phyloP scores from a whole-genome alignment of 2,888 invertebrate genomes.

The Drosophila lutescens region DNA sequence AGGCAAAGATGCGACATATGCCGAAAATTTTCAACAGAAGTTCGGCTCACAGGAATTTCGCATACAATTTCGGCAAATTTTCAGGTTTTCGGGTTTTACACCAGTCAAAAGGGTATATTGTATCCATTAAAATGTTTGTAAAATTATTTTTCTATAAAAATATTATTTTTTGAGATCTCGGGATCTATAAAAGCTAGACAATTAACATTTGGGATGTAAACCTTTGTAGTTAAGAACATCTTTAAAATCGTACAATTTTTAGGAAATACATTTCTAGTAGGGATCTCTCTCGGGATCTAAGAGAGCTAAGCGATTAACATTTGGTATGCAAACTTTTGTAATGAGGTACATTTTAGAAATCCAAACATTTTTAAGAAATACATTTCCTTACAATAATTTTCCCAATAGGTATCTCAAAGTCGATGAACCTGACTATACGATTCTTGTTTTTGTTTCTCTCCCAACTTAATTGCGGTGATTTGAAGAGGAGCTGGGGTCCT shows the following conservation, averaged over 20 bases:
- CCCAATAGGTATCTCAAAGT: background rate
- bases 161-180: background rate
- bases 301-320: background rate
- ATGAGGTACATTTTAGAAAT: too few relatives aligned
- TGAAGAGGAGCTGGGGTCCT: background rate
- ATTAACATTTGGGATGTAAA: background rate
- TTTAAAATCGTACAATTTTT: too few relatives aligned
- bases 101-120: background rate
- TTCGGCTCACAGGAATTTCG: conserved; percentile 64
- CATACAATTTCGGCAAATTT: conserved; percentile 57
- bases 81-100: conserved; percentile 1
- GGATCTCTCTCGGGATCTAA: background rate
- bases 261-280: too few relatives aligned
- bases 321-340: background rate
- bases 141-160: too few relatives aligned
- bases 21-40: conserved; percentile 78
- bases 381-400: background rate
- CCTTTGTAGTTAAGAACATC: too few relatives aligned
- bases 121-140: background rate
- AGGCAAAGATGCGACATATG: conserved; percentile 63
- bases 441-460: background rate
- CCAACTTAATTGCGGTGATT: conserved; percentile 23
- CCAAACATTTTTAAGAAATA: too few relatives aligned
- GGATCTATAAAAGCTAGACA: background rate
- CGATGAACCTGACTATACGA: background rate